A percentile compares a stretch with the other conserved stretches of the same genome.
Conservation (phyloP, 2,888 invertebrate genomes). For the Linnaemya tessellans region DNA sequence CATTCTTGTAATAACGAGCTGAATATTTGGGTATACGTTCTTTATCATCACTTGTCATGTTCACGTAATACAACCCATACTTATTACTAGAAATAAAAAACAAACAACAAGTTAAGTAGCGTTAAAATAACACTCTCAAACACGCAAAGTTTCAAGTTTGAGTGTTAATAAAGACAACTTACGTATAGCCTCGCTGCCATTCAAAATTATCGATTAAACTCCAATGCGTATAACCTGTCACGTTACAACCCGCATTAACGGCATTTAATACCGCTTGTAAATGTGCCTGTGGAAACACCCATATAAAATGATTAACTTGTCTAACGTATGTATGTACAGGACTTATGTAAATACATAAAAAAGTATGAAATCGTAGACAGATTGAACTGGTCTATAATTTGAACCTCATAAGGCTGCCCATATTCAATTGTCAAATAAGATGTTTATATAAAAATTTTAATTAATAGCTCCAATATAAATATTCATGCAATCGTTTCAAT, state of each 20-base stretch:
- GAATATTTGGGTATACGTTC: slow-evolving; percentile 87
- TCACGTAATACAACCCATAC: slow-evolving; percentile 88
- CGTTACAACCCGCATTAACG: slow-evolving; percentile 77
- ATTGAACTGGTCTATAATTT: too few relatives aligned
- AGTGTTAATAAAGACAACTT: slow-evolving; percentile 67
- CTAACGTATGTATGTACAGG: too few relatives aligned
- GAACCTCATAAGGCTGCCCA: too few relatives aligned
- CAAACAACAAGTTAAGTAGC: slow-evolving; percentile 55
- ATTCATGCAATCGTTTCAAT: too few relatives aligned
- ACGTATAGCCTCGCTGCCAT: slow-evolving; percentile 79
- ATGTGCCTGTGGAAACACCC: slow-evolving; percentile 74
- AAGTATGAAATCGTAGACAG: too few relatives aligned
- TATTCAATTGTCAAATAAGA: too few relatives aligned
- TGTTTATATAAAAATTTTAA: too few relatives aligned
- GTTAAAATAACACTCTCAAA: slow-evolving; percentile 45
- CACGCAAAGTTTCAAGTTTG: slow-evolving; percentile 23
- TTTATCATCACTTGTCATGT: slow-evolving; percentile 85
- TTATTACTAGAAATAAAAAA: slow-evolving; percentile 81
- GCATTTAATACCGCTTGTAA: slow-evolving; percentile 77
- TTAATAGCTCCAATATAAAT: too few relatives aligned
- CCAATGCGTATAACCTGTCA: slow-evolving; percentile 77
- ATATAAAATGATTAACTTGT: not conserved
- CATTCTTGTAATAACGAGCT: slow-evolving; percentile 75
- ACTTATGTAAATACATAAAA: not conserved
- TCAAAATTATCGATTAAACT: slow-evolving; percentile 80